Percentiles rank a stretch among this genome's conserved stretches.
phyloP scores from a whole-genome alignment of 2,797 vertebrate genomes.

The Neoniphon sammara region DNA sequence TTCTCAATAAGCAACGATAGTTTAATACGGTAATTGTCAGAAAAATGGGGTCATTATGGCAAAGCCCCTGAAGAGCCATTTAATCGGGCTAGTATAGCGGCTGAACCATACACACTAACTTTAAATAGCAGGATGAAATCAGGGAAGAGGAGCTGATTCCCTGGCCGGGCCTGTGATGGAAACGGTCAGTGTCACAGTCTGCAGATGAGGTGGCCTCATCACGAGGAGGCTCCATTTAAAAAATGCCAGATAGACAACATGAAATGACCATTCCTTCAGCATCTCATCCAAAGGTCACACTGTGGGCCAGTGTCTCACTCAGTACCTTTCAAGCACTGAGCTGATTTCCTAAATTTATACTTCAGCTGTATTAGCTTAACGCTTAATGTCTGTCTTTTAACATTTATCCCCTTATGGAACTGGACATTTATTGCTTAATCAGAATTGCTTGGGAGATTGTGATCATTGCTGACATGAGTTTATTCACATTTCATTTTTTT shows the following conservation, averaged over 20 bases:
- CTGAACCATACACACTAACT: conserved; percentile 73
- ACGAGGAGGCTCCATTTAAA: conserved; percentile 64
- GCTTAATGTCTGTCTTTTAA: conserved; percentile 73
- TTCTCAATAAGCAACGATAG: conserved; percentile 92
- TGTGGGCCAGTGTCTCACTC: conserved; percentile 42
- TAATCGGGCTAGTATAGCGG: conserved; percentile 80
- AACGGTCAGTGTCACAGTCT: conserved; percentile 71
- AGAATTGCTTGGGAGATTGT: conserved; percentile 66
- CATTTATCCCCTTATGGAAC: conserved; percentile 70
- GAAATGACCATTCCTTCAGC: conserved; percentile 74
- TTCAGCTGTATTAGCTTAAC: conserved; percentile 61
- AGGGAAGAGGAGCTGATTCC: conserved; percentile 44
- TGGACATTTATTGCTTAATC: conserved; percentile 75
- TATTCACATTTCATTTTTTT: conserved; percentile 42
- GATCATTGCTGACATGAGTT: conserved; percentile 52
- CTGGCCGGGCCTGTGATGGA: conserved; percentile 66
- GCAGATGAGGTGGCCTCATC: conserved; percentile 75
- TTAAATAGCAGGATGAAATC: conserved; percentile 82
- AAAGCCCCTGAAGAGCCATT: conserved; percentile 85
- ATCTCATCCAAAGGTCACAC: conserved; percentile 73
- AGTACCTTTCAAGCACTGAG: conserved; percentile 66
- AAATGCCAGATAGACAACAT: conserved; percentile 78
- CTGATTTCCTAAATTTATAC: conserved; percentile 74
- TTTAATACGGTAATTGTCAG: conserved; percentile 94
- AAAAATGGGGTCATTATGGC: conserved; percentile 88